Conservation (phyloP, 23 tunicate genomes). For the Ciona savignyi region DNA sequence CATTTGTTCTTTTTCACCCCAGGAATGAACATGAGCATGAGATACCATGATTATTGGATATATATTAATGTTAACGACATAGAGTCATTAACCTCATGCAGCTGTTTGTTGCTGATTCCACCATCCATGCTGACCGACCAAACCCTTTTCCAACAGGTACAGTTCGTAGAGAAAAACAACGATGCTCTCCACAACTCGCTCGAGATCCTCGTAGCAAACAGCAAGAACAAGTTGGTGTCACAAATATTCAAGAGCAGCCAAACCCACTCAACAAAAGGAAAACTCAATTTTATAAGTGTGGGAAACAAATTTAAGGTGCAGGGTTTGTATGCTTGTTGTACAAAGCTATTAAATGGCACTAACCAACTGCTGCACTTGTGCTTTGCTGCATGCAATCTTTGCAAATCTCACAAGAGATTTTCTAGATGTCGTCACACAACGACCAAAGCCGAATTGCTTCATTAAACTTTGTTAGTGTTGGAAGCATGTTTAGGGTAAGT, state of each 20-base stretch:
- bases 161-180: conserved; percentile 96
- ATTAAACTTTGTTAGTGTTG: conserved; percentile 59
- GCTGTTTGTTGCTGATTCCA: too few species aligned
- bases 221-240: conserved; percentile 59
- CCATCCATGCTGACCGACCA: too few species aligned
- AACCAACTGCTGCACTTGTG: background rate
- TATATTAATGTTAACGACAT: too few species aligned
- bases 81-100: too few species aligned
- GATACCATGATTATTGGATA: too few species aligned
- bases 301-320: conserved; percentile 90
- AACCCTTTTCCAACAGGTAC: conserved; percentile 28
- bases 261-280: conserved; percentile 61
- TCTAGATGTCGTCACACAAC: background rate
- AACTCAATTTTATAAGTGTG: conserved; percentile 87
- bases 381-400: too few species aligned
- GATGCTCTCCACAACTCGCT: conserved; percentile 97
- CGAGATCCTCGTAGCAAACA: conserved; percentile 59
- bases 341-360: background rate
- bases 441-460: conserved; percentile 28
- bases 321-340: background rate
- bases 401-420: too few species aligned
- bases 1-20: too few species aligned
- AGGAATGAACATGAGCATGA: too few species aligned
- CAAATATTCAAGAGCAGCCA: conserved; percentile 32
- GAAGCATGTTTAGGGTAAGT: conserved; percentile 54